phyloP scores from a whole-genome alignment of 2,797 vertebrate species.

The Catharus ustulatus region DNA sequence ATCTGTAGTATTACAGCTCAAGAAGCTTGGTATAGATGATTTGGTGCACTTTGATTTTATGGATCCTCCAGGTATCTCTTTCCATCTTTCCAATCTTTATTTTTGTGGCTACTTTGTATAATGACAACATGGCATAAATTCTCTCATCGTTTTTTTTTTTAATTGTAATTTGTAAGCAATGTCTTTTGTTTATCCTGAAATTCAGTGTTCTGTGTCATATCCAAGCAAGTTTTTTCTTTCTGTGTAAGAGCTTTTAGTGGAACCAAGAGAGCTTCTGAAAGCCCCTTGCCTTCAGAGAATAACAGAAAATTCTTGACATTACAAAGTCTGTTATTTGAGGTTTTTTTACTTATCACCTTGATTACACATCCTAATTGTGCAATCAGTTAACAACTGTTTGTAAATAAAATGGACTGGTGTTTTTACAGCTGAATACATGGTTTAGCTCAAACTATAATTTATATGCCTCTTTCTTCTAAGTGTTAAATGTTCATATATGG shows the following conservation, averaged over 20 bases:
- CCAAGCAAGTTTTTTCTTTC: not conserved
- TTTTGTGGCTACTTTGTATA: not conserved
- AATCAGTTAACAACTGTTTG: not conserved
- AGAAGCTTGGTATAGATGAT: constrained; percentile 98
- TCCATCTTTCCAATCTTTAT: not conserved
- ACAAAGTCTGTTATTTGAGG: not conserved
- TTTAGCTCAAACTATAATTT: not conserved
- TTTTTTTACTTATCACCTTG: not conserved
- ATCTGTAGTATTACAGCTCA: constrained; percentile 96
- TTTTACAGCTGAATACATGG: not conserved
- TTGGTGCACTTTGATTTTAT: constrained; percentile 99
- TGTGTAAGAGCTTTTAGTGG: not conserved
- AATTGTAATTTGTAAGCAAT: not conserved
- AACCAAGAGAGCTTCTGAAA: not conserved
- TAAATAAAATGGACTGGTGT: not conserved
- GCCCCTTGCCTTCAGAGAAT: not conserved
- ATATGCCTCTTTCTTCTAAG: not conserved
- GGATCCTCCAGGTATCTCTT: constrained; percentile 93
- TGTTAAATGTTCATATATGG: not conserved
- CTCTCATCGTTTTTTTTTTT: not conserved
- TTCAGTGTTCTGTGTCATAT: not conserved
- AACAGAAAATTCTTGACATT: not conserved
- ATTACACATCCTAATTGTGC: not conserved
- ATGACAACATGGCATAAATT: not conserved
- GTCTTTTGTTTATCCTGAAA: not conserved